Conservation (phyloP, 1,140 invertebrate genomes). For the Temnothorax nylanderi region DNA sequence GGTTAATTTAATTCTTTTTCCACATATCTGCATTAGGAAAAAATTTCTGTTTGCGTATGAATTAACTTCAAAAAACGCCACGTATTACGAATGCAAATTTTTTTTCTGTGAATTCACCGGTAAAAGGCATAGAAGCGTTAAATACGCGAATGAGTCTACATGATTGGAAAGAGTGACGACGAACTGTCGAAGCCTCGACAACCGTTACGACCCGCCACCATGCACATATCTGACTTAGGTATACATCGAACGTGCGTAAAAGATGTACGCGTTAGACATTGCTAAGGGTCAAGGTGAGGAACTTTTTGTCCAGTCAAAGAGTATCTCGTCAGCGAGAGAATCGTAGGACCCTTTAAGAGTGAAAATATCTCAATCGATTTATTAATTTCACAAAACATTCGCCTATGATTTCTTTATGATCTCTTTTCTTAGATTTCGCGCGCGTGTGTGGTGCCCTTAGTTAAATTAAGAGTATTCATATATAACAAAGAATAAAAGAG, state of each 20-base stretch:
- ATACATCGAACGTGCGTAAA: constrained; percentile 17
- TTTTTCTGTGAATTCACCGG: background rate
- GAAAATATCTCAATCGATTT: constrained; percentile 7
- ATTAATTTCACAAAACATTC: background rate
- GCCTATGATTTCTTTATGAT: background rate
- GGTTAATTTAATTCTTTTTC: background rate
- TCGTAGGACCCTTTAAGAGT: background rate
- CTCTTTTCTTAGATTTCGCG: background rate
- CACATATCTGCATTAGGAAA: background rate
- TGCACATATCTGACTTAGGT: constrained; percentile 64
- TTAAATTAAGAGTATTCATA: background rate
- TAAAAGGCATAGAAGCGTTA: constrained; percentile 56
- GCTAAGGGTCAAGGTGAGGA: constrained; percentile 60
- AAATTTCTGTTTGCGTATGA: background rate
- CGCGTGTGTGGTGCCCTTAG: no score
- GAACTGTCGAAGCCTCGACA: constrained; percentile 65
- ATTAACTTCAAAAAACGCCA: constrained; percentile 1
- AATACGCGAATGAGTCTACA: constrained; percentile 60
- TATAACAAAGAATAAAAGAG: background rate
- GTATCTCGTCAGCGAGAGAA: background rate
- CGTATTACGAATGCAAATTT: constrained; percentile 17
- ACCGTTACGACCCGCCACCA: constrained; percentile 69
- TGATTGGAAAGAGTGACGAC: constrained; percentile 70
- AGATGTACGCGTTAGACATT: constrained; percentile 33
- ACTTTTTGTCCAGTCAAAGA: constrained; percentile 10